These are phyloP conservation scores for Drosophila formosana DNA, from an alignment of 2,888 invertebrate genomes.

Conservation along the genomic window DNA sequence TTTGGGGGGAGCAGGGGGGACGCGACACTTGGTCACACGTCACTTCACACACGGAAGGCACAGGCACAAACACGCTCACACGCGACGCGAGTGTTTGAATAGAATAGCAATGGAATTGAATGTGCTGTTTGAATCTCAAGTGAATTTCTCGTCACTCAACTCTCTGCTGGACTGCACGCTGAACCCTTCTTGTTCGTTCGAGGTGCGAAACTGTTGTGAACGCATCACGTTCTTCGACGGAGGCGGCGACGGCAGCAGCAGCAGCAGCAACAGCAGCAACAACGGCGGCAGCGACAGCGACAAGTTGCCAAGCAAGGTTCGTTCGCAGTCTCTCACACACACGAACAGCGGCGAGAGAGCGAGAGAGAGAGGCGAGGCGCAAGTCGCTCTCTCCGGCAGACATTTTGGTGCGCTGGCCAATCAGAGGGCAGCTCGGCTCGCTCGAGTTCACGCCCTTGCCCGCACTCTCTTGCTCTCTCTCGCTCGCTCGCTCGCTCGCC, in stretches of 20 bases:
- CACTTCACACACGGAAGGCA: conserved; percentile 2
- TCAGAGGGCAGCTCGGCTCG: conserved; percentile 23
- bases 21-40: conserved; percentile 6
- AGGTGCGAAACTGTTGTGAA: conserved; percentile 84
- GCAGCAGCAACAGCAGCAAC: conserved; percentile 44
- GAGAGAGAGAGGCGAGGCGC: neutral
- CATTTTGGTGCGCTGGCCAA: conserved; percentile 55
- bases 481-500: conserved; percentile 14
- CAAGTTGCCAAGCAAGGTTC: conserved; percentile 45
- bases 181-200: conserved; percentile 83
- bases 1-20: conserved; percentile 28
- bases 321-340: conserved; percentile 23
- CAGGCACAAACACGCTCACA: conserved; percentile 32
- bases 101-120: conserved; percentile 9
- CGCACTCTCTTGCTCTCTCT: conserved; percentile 23
- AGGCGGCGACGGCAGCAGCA: conserved; percentile 40
- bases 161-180: conserved; percentile 37
- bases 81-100: conserved; percentile 37
- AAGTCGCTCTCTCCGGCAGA: conserved; percentile 28
- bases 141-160: neutral
- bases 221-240: conserved; percentile 37
- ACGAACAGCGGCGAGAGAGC: neutral
- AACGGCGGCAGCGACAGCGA: conserved; percentile 36
- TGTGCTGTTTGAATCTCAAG: conserved; percentile 8
- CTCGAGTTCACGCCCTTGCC: conserved; percentile 60